These are phyloP conservation scores for Agrotis segetum DNA, from an alignment of 2,888 invertebrate species.

Conservation along the genomic window DNA sequence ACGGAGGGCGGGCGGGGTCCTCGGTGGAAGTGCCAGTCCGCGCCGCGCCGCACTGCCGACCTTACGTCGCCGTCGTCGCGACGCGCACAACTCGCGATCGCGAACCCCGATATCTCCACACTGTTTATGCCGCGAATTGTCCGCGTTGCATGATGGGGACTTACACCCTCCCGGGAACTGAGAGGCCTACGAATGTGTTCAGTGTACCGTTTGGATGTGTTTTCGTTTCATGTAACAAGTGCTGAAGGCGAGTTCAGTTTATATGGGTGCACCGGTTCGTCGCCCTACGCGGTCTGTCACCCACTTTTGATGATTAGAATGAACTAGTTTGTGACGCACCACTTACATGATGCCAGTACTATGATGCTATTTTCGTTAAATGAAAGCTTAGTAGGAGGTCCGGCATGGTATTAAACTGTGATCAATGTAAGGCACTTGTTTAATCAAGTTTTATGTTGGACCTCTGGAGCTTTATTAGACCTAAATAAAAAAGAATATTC, in stretches of 20 bases:
- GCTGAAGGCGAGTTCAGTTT: slow-evolving; percentile 78
- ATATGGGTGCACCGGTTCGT: slow-evolving; percentile 85
- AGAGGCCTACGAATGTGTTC: slow-evolving; percentile 73
- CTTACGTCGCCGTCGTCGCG: slow-evolving; percentile 75
- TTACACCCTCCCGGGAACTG: slow-evolving; percentile 61
- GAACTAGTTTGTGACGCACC: slow-evolving; percentile 72
- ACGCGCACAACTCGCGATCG: slow-evolving; percentile 73
- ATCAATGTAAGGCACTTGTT: slow-evolving; percentile 23
- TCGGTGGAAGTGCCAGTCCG: slow-evolving; percentile 81
- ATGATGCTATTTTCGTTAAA: slow-evolving; percentile 76
- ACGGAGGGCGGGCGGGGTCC: slow-evolving; percentile 80
- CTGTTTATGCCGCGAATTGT: slow-evolving; percentile 68
- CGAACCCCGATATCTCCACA: slow-evolving; percentile 67
- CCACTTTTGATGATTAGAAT: slow-evolving; percentile 82
- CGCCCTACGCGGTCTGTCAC: slow-evolving; percentile 79
- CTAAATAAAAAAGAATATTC: background rate
- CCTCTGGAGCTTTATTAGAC: background rate
- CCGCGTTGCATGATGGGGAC: slow-evolving; percentile 70
- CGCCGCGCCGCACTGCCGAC: slow-evolving; percentile 78
- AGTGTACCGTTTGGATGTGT: slow-evolving; percentile 82
- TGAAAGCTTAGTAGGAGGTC: slow-evolving; percentile 30
- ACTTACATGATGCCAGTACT: slow-evolving; percentile 65
- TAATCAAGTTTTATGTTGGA: slow-evolving; percentile 14
- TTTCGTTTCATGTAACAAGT: slow-evolving; percentile 75
- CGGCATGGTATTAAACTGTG: slow-evolving; percentile 10